A percentile compares a stretch with the other conserved stretches of the same genome.
phyloP scores from a whole-genome alignment of 2,888 invertebrate genomes.

The Trilocha varians region DNA sequence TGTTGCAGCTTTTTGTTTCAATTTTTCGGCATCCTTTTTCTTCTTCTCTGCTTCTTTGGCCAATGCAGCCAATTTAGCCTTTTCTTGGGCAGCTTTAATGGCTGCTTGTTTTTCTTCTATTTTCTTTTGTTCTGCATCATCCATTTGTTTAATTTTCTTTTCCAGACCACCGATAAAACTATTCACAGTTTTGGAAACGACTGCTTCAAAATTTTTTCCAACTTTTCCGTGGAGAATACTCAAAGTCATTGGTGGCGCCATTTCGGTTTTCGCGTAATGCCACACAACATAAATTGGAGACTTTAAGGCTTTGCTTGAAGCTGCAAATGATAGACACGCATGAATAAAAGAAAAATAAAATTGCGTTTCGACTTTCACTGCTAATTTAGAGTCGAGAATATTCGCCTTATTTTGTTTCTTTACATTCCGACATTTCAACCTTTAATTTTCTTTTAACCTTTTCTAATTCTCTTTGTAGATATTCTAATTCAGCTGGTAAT shows the following conservation, averaged over 20 bases:
- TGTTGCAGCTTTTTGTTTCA: slow-evolving; percentile 14
- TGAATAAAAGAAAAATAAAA: neutral
- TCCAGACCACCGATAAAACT: slow-evolving; percentile 25
- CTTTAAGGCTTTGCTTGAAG: slow-evolving; percentile 25
- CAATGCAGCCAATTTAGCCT: slow-evolving; percentile 28
- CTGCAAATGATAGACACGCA: slow-evolving; percentile 31
- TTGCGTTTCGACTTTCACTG: neutral
- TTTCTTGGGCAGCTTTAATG: slow-evolving; percentile 30
- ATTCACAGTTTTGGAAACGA: slow-evolving; percentile 21
- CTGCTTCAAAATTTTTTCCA: slow-evolving; percentile 36
- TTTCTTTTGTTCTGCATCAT: slow-evolving; percentile 25
- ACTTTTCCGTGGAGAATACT: slow-evolving; percentile 32
- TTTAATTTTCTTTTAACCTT: slow-evolving; percentile 29
- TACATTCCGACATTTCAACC: slow-evolving; percentile 2
- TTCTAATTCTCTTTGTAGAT: slow-evolving; percentile 43
- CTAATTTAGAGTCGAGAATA: neutral
- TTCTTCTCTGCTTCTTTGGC: slow-evolving; percentile 22
- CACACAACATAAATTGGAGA: slow-evolving; percentile 31
- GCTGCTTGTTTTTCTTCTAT: slow-evolving; percentile 29
- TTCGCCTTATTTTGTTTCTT: neutral
- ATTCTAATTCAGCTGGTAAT: slow-evolving; percentile 34
- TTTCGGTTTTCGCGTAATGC: slow-evolving; percentile 56
- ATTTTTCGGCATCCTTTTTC: slow-evolving; percentile 19
- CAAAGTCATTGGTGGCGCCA: slow-evolving; percentile 44
- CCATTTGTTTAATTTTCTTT: slow-evolving; percentile 30